Percentiles rank a stretch among this genome's conserved stretches.
phyloP scores from a whole-genome alignment of 1,140 invertebrate genomes.

The Drosophila paulistorum region DNA sequence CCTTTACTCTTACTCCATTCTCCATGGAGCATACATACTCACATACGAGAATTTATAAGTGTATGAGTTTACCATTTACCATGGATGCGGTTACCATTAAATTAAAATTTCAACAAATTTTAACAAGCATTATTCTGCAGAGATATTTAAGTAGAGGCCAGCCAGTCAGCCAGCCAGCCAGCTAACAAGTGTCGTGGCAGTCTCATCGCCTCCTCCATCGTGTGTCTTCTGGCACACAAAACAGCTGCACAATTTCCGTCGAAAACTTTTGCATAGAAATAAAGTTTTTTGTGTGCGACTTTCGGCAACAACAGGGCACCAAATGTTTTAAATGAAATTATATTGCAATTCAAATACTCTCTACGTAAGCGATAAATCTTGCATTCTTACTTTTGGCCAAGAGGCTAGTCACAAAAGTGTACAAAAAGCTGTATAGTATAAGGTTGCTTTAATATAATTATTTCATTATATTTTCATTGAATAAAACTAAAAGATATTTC shows the following conservation, averaged over 20 bases:
- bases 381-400: no score
- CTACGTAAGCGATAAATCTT: no score
- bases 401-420: no score
- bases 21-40: no score
- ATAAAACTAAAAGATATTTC: no score
- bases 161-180: slow-evolving; percentile 53
- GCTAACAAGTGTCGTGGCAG: slow-evolving; percentile 46
- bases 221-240: slow-evolving; percentile 52
- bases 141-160: slow-evolving; percentile 45
- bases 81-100: slow-evolving; percentile 54
- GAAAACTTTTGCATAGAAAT: slow-evolving; percentile 58
- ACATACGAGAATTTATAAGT: slow-evolving; percentile 19
- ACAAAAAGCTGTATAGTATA: no score
- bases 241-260: slow-evolving; percentile 78
- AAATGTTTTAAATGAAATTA: background rate
- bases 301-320: slow-evolving; percentile 49
- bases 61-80: slow-evolving; percentile 1
- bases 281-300: slow-evolving; percentile 76
- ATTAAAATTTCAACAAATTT: slow-evolving; percentile 77
- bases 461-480: no score
- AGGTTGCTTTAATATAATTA: no score
- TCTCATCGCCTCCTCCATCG: background rate
- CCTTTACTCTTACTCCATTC: background rate
- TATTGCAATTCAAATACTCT: slow-evolving; percentile 23
- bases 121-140: slow-evolving; percentile 46